Evolutionary conservation across 2,797 vertebrate genomes (phyloP).

Genomic region (Urosaurus nigricauda): DNA sequence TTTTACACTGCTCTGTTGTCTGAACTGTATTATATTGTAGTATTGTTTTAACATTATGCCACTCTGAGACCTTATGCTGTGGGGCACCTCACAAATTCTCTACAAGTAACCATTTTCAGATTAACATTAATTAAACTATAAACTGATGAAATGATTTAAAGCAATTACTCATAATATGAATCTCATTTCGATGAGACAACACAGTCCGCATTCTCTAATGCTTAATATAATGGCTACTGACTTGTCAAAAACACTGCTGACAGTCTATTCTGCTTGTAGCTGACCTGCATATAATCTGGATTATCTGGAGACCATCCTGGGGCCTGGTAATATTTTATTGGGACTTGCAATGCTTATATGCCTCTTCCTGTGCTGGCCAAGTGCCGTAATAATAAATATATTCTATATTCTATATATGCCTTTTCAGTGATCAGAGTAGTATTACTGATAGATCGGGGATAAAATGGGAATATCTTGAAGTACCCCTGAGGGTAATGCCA

Average conservation of each 20-base stretch:
- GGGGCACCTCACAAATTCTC: not conserved
- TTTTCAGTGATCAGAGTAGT: not conserved
- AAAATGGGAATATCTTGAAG: not conserved
- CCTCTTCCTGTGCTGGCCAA: no score
- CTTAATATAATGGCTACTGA: not conserved
- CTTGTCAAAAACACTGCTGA: not conserved
- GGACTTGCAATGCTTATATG: not conserved
- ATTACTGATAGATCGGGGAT: not conserved
- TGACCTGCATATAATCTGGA: not conserved
- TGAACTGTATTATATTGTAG: not conserved
- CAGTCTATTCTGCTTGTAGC: not conserved
- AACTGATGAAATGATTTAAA: not conserved
- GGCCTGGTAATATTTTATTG: not conserved
- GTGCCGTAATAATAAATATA: no score
- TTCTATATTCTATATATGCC: no score
- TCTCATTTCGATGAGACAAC: not conserved
- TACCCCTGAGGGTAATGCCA: not conserved
- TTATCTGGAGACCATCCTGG: not conserved
- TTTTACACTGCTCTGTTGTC: not conserved
- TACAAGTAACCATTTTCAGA: not conserved
- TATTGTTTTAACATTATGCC: not conserved
- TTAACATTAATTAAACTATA: conserved; percentile 1
- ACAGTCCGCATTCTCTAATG: not conserved
- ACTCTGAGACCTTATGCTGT: not conserved
- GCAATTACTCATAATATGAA: not conserved